Evolutionary conservation across 2,113 vertebrate species (phyloP).

Genomic region (Ia io): DNA sequence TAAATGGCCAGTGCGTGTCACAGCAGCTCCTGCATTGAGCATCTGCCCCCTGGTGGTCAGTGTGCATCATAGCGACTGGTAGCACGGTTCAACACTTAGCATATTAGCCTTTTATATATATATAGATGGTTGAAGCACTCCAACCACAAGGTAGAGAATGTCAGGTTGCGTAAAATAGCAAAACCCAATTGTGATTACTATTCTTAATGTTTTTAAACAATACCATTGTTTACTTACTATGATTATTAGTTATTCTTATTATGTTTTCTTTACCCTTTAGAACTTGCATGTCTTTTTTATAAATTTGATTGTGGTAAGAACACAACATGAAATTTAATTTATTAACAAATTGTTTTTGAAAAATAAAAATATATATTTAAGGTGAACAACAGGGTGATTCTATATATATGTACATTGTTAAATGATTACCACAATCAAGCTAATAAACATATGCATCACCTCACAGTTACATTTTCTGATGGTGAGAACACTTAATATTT

Average conservation of each 20-base stretch:
- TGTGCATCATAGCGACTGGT: no score
- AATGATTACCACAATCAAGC: background rate
- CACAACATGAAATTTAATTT: background rate
- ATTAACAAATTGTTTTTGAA: background rate
- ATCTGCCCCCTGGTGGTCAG: no score
- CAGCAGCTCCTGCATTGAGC: no score
- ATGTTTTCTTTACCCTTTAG: background rate
- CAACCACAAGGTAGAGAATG: conserved; percentile 25
- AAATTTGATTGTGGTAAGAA: background rate
- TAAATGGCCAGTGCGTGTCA: no score
- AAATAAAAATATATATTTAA: background rate
- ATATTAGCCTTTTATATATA: no score
- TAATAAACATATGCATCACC: background rate
- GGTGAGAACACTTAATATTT: background rate
- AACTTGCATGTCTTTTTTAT: background rate
- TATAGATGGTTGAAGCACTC: background rate
- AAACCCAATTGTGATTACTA: background rate
- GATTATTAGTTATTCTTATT: background rate
- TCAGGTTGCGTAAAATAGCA: conserved; percentile 1
- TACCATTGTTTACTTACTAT: background rate
- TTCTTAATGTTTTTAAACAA: background rate
- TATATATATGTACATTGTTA: background rate
- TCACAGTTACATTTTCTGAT: background rate
- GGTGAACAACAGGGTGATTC: background rate
- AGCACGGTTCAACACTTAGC: no score